These are phyloP conservation scores for Ceyx melanurus DNA, from an alignment of 2,113 vertebrate genomes.

Conservation along the genomic window DNA sequence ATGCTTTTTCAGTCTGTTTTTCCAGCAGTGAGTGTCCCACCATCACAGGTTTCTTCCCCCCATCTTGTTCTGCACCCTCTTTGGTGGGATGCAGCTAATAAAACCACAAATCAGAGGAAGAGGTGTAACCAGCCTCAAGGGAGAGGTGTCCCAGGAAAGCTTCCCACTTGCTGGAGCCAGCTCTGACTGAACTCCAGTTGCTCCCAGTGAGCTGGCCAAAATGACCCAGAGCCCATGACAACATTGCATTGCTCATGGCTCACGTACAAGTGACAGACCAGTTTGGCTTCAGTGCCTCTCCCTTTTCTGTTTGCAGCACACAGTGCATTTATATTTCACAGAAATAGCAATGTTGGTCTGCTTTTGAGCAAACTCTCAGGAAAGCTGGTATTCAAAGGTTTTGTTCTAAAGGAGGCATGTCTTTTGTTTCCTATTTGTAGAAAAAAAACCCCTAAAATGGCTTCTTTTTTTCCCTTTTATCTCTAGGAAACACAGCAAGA, in stretches of 20 bases:
- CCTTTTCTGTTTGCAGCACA: neutral
- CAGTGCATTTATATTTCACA: neutral
- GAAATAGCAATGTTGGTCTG: neutral
- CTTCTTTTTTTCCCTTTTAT: conserved; percentile 62
- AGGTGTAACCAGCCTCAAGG: neutral
- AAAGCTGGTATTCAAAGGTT: neutral
- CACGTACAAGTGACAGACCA: neutral
- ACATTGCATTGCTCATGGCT: neutral
- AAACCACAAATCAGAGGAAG: neutral
- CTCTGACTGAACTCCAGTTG: neutral
- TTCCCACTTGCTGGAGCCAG: neutral
- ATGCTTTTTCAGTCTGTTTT: neutral
- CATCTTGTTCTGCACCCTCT: neutral
- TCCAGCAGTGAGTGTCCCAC: neutral
- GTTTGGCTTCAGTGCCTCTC: neutral
- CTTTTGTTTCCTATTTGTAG: neutral
- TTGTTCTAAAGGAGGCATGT: neutral
- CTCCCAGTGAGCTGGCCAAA: neutral
- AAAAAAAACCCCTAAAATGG: neutral
- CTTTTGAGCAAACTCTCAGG: neutral
- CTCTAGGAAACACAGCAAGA: conserved; percentile 95
- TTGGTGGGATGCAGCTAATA: neutral
- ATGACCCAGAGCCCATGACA: neutral
- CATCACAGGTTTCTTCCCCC: neutral
- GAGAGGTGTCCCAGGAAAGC: neutral